Conservation (phyloP, 2,113 vertebrate genomes). For the Anguilla rostrata region DNA sequence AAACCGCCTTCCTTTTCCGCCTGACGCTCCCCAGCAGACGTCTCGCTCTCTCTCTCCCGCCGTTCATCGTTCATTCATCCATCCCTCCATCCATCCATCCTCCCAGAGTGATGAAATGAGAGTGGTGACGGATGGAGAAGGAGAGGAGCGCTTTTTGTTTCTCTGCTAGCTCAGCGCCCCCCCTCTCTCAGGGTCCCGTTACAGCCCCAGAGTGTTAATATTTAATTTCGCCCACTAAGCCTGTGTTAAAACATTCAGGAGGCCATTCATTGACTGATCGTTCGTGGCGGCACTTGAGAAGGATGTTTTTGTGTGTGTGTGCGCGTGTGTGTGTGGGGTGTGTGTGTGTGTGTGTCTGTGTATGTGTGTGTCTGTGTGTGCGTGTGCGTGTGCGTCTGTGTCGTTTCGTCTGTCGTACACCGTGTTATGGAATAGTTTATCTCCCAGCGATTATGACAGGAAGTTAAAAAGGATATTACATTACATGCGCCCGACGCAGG, state of each 20-base stretch:
- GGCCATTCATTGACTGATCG: slow-evolving; percentile 50
- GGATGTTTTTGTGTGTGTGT: too few species aligned
- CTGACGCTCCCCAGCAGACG: too few species aligned
- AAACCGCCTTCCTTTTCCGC: background rate
- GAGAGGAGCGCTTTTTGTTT: slow-evolving; percentile 43
- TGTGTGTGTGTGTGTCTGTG: too few species aligned
- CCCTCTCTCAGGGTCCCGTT: slow-evolving; percentile 49
- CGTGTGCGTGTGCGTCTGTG: background rate
- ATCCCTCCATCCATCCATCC: slow-evolving; percentile 22
- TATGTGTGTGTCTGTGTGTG: background rate
- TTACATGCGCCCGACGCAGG: background rate
- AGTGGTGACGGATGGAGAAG: slow-evolving; percentile 41
- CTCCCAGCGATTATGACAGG: background rate
- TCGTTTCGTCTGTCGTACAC: background rate
- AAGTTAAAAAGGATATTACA: slow-evolving; percentile 15
- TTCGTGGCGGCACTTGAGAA: background rate
- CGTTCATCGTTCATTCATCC: too few species aligned
- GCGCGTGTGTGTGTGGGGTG: background rate
- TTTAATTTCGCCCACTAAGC: slow-evolving; percentile 56
- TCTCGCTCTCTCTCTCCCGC: background rate
- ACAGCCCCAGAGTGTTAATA: slow-evolving; percentile 59
- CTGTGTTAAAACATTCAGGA: slow-evolving; percentile 54
- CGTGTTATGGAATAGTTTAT: slow-evolving; percentile 7
- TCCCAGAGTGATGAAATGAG: slow-evolving; percentile 3
- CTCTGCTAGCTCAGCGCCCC: background rate